Percentiles rank a stretch among this genome's conserved stretches.
Conservation (phyloP, 2,888 invertebrate species). For the Phorcus lineatus region DNA sequence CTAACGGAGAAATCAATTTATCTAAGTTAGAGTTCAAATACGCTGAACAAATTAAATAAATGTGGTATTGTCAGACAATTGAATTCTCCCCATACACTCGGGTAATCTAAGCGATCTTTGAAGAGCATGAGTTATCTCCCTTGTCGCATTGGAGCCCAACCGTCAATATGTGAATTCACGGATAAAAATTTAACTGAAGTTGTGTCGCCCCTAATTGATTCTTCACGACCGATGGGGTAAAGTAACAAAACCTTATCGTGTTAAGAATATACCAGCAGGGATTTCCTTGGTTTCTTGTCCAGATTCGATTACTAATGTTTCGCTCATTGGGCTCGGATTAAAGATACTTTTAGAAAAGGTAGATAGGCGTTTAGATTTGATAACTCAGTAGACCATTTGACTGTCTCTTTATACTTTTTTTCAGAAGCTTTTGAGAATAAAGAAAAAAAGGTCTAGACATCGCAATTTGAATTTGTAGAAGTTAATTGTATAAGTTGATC, state of each 20-base stretch:
- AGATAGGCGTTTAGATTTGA: not conserved
- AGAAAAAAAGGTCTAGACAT: not conserved
- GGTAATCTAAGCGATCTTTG: constrained; percentile 5
- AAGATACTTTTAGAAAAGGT: not conserved
- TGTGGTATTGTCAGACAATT: not conserved
- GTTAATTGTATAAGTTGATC: too few species aligned
- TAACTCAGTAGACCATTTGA: not conserved
- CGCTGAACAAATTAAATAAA: constrained; percentile 15
- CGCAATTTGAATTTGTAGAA: not conserved
- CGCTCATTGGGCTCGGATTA: too few species aligned
- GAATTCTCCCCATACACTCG: not conserved
- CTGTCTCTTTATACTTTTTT: not conserved
- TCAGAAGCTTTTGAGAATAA: not conserved
- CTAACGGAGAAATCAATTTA: too few species aligned
- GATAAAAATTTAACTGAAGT: not conserved
- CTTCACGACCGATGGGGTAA: not conserved
- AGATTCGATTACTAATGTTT: too few species aligned
- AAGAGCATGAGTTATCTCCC: constrained; percentile 12
- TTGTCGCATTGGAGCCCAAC: not conserved
- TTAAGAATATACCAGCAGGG: not conserved
- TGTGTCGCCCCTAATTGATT: not conserved
- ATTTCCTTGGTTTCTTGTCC: not conserved
- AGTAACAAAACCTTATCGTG: not conserved
- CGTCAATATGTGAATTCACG: not conserved
- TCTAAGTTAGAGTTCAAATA: not conserved